Evolutionary conservation across 2,888 invertebrate species (phyloP).

Genomic region (Zaprionus lineosus): DNA sequence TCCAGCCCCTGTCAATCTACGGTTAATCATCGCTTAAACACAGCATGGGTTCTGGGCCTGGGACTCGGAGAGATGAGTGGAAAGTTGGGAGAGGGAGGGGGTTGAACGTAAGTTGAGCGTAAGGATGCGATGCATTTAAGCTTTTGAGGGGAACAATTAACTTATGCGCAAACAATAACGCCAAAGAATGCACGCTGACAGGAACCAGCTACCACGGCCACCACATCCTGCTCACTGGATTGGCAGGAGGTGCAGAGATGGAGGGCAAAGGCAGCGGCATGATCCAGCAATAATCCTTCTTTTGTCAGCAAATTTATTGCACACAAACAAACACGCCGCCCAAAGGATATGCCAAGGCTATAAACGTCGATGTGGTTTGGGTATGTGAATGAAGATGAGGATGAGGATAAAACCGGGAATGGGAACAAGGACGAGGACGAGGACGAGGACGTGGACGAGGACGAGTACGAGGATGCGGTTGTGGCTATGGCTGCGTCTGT

Average conservation of each 20-base stretch:
- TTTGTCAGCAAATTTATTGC: slow-evolving; percentile 82
- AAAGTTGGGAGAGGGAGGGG: background rate
- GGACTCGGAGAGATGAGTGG: background rate
- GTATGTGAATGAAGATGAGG: background rate
- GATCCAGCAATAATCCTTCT: slow-evolving; percentile 80
- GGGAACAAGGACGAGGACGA: background rate
- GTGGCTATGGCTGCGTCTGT: slow-evolving; percentile 21
- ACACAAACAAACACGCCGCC: slow-evolving; percentile 64
- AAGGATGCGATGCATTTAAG: slow-evolving; percentile 69
- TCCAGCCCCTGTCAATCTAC: slow-evolving; percentile 49
- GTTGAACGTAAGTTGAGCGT: slow-evolving; percentile 60
- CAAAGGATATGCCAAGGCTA: slow-evolving; percentile 48
- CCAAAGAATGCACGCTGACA: slow-evolving; percentile 75
- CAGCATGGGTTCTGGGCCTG: slow-evolving; percentile 52
- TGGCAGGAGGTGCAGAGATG: slow-evolving; percentile 6
- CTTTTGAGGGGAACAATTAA: slow-evolving; percentile 75
- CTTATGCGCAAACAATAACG: slow-evolving; percentile 78
- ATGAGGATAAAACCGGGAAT: background rate
- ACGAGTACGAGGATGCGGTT: background rate
- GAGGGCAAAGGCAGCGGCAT: slow-evolving; percentile 48
- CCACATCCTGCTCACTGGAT: slow-evolving; percentile 67
- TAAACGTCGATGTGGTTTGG: slow-evolving; percentile 21
- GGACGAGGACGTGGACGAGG: no score
- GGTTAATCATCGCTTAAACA: slow-evolving; percentile 67
- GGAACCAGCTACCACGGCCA: slow-evolving; percentile 41